A percentile compares a stretch with the other conserved stretches of the same genome.
These are phyloP conservation scores for Percopsis omiscomaycus DNA, from an alignment of 2,797 vertebrate species.

Conservation along the genomic window DNA sequence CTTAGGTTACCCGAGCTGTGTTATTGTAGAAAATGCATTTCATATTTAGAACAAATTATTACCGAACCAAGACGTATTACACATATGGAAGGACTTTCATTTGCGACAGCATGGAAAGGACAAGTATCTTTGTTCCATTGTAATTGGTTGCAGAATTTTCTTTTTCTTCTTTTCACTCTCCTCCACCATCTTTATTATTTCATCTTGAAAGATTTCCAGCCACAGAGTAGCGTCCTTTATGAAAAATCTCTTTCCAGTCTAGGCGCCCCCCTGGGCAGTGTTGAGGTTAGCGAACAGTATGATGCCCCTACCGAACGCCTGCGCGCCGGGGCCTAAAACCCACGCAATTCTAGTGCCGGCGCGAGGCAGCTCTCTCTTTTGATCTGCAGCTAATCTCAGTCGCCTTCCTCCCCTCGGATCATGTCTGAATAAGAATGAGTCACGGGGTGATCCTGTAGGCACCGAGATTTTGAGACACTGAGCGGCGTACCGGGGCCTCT, in stretches of 20 bases:
- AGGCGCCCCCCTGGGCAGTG: slow-evolving; percentile 60
- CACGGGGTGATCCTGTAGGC: slow-evolving; percentile 74
- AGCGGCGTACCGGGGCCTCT: slow-evolving; percentile 48
- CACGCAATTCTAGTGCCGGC: slow-evolving; percentile 77
- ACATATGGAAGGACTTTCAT: slow-evolving; percentile 69
- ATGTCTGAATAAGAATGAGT: slow-evolving; percentile 82
- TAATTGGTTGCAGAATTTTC: slow-evolving; percentile 52
- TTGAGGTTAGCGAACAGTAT: slow-evolving; percentile 63
- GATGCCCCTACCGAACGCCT: slow-evolving; percentile 61
- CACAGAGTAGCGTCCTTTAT: slow-evolving; percentile 50
- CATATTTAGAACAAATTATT: slow-evolving; percentile 72
- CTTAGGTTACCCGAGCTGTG: slow-evolving; percentile 57
- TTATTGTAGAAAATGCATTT: slow-evolving; percentile 64
- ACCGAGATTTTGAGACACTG: slow-evolving; percentile 76
- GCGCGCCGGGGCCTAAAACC: slow-evolving; percentile 69
- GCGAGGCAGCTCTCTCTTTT: slow-evolving; percentile 73
- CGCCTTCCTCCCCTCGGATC: slow-evolving; percentile 81
- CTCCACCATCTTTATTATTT: slow-evolving; percentile 62
- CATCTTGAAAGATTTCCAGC: slow-evolving; percentile 62
- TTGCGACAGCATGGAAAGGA: slow-evolving; percentile 42
- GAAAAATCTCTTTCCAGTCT: slow-evolving; percentile 54
- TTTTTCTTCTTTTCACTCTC: slow-evolving; percentile 10
- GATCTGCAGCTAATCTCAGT: slow-evolving; percentile 82
- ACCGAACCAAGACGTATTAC: slow-evolving; percentile 57
- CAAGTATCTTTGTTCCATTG: slow-evolving; percentile 49